phyloP scores from a whole-genome alignment of 2,113 vertebrate genomes.

The Onychostruthus taczanowskii region DNA sequence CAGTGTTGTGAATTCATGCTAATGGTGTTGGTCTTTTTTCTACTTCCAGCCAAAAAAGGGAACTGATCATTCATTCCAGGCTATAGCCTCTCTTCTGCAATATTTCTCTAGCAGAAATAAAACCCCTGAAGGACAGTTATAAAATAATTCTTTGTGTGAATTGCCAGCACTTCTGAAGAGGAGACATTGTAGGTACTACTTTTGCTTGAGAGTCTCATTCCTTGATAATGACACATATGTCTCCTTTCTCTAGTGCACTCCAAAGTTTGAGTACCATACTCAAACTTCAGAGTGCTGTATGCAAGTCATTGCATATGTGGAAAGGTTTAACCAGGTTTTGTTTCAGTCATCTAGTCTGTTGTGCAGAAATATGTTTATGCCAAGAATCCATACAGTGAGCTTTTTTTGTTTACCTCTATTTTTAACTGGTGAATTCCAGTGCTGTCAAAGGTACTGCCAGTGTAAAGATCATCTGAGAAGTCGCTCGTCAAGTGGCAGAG shows the following conservation, averaged over 20 bases:
- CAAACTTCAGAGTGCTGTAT: not conserved
- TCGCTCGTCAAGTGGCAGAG: not conserved
- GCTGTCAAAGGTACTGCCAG: not conserved
- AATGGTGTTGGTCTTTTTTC: not conserved
- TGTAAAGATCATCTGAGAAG: not conserved
- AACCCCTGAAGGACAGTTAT: not conserved
- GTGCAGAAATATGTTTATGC: not conserved
- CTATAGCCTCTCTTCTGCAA: not conserved
- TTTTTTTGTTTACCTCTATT: not conserved
- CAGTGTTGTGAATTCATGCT: not conserved
- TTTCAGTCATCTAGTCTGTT: not conserved
- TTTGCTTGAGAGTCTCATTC: not conserved
- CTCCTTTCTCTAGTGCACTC: not conserved
- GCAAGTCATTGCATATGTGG: not conserved
- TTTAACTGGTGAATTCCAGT: not conserved
- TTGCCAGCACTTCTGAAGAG: not conserved
- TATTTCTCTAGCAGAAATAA: not conserved
- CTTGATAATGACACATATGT: not conserved
- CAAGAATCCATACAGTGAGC: not conserved
- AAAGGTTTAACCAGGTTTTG: not conserved
- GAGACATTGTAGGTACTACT: not conserved
- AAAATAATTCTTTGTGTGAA: not conserved
- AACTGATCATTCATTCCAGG: not conserved
- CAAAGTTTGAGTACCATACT: not conserved
- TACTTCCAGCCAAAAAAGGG: not conserved